Percentiles rank a stretch among this genome's conserved stretches.
Conservation (phyloP, 2,888 invertebrate genomes). For the Auanema freiburgensis region DNA sequence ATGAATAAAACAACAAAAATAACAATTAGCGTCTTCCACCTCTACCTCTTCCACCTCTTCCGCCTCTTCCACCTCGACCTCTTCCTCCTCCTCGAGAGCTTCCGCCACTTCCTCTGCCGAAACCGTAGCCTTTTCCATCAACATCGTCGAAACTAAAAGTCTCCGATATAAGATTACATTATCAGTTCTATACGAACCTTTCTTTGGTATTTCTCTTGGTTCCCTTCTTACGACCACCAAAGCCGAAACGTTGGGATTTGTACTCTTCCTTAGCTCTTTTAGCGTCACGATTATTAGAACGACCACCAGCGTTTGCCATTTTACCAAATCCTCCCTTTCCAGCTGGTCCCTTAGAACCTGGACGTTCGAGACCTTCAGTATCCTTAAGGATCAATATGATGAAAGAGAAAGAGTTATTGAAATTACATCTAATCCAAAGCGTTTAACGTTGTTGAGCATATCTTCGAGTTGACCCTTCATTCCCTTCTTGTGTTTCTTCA, state of each 20-base stretch:
- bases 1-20: slow-evolving; percentile 8
- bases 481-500: slow-evolving; percentile 79
- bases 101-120: slow-evolving; percentile 26
- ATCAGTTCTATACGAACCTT: slow-evolving; percentile 64
- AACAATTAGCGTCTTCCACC: slow-evolving; percentile 1
- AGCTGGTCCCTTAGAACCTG: slow-evolving; percentile 1
- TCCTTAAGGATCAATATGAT: slow-evolving; percentile 14
- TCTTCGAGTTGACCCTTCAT: slow-evolving; percentile 63
- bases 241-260: slow-evolving; percentile 82
- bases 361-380: slow-evolving; percentile 17
- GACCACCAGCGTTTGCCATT: slow-evolving; percentile 11
- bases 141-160: slow-evolving; percentile 65
- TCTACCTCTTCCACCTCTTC: slow-evolving; percentile 9
- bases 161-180: too few species aligned
- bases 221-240: slow-evolving; percentile 91
- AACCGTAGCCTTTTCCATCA: slow-evolving; percentile 26
- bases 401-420: too few species aligned
- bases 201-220: slow-evolving; percentile 83
- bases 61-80: slow-evolving; percentile 22
- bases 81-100: slow-evolving; percentile 22
- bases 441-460: slow-evolving; percentile 60
- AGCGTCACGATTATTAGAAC: slow-evolving; percentile 8
- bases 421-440: slow-evolving; percentile 33
- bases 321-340: slow-evolving; percentile 1
- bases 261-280: slow-evolving; percentile 23